Conservation (phyloP, 2,888 invertebrate genomes). For the Melanargia galathea region DNA sequence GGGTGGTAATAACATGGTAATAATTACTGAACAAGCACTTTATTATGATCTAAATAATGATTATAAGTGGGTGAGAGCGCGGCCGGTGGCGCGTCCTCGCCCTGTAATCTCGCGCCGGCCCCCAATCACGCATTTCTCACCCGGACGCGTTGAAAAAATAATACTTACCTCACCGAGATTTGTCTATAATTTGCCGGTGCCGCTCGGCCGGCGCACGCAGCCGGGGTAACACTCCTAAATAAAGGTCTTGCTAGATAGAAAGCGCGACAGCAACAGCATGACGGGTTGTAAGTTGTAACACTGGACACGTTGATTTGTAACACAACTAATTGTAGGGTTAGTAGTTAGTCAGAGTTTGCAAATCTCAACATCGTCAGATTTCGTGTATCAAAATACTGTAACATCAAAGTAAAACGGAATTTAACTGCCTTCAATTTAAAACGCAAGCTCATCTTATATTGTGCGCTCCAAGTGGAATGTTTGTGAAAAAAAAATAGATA, state of each 20-base stretch:
- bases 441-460: too few species aligned
- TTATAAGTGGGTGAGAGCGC: constrained; percentile 71
- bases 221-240: constrained; percentile 25
- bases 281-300: too few species aligned
- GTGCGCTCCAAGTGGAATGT: too few species aligned
- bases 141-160: constrained; percentile 81
- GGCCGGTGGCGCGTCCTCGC: constrained; percentile 73
- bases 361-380: too few species aligned
- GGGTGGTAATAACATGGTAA: constrained; percentile 78
- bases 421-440: too few species aligned
- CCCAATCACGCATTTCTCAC: constrained; percentile 82
- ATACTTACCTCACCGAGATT: constrained; percentile 76
- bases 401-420: too few species aligned
- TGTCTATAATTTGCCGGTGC: constrained; percentile 80
- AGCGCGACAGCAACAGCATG: not conserved
- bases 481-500: too few species aligned
- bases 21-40: constrained; percentile 74
- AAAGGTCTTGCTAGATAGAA: not conserved
- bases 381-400: too few species aligned
- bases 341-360: too few species aligned
- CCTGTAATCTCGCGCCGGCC: constrained; percentile 79
- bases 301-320: too few species aligned
- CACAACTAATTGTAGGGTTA: too few species aligned
- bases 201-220: constrained; percentile 53
- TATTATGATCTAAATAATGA: constrained; percentile 78